Conservation (phyloP, 2,113 vertebrate species). For the Tachysurus fulvidraco region DNA sequence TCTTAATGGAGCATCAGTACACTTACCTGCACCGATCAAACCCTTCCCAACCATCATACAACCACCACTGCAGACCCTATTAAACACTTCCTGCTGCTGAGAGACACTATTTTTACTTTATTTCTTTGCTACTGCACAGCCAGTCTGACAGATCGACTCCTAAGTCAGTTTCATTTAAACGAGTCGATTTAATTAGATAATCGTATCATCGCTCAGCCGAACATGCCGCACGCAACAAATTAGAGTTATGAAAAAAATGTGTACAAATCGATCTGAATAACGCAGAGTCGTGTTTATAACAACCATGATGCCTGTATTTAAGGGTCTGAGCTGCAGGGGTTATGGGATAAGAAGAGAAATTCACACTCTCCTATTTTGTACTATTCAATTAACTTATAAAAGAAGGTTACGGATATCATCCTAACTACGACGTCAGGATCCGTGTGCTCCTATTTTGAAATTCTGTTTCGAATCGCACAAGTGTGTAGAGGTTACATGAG, state of each 20-base stretch:
- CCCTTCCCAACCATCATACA: too few relatives aligned
- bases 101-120: too few relatives aligned
- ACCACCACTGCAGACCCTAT: too few relatives aligned
- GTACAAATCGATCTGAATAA: neutral
- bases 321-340: too few relatives aligned
- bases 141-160: neutral
- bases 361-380: neutral
- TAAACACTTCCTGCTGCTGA: too few relatives aligned
- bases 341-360: too few relatives aligned
- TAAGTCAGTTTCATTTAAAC: neutral
- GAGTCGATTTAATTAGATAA: slow-evolving; percentile 18
- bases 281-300: neutral
- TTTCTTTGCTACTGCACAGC: neutral
- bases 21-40: too few relatives aligned
- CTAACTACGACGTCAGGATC: neutral
- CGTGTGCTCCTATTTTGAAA: neutral
- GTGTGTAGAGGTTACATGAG: neutral
- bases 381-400: neutral
- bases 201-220: neutral
- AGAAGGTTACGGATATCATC: neutral
- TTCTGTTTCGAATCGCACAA: neutral
- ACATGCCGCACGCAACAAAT: slow-evolving; percentile 22
- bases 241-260: neutral
- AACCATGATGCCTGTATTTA: neutral
- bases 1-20: too few relatives aligned